These are phyloP conservation scores for Callitettix versicolor DNA, from an alignment of 1,140 invertebrate species.

Conservation along the genomic window DNA sequence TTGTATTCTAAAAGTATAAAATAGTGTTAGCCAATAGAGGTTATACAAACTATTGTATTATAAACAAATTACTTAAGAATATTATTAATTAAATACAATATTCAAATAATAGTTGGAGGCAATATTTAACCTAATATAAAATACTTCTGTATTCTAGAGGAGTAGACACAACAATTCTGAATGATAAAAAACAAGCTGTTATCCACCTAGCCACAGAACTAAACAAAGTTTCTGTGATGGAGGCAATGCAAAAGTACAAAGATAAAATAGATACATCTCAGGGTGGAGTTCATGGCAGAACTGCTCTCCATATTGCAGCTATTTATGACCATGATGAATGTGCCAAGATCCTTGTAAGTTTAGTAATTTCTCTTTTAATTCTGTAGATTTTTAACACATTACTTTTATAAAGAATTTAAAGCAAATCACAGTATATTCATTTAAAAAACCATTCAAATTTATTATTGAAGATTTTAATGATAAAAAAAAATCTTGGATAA, in stretches of 20 bases:
- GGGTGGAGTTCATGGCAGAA: conserved; percentile 66
- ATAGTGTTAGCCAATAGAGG: too few relatives aligned
- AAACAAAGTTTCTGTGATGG: conserved; percentile 55
- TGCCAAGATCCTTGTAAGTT: conserved; percentile 61
- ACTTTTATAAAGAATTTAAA: too few relatives aligned
- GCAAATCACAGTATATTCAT: too few relatives aligned
- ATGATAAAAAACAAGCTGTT: conserved; percentile 63
- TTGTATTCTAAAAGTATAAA: too few relatives aligned
- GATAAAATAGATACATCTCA: conserved; percentile 54
- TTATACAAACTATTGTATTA: too few relatives aligned
- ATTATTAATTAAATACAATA: not conserved
- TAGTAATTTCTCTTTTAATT: not conserved
- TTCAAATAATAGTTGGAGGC: not conserved
- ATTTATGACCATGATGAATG: conserved; percentile 71
- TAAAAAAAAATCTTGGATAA: too few relatives aligned
- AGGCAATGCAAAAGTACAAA: conserved; percentile 54
- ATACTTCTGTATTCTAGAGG: conserved; percentile 38
- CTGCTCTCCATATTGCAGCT: conserved; percentile 68
- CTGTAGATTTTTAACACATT: too few relatives aligned
- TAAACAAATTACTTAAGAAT: too few relatives aligned
- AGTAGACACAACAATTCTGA: conserved; percentile 56
- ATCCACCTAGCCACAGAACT: conserved; percentile 68
- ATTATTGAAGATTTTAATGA: too few relatives aligned
- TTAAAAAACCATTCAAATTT: too few relatives aligned
- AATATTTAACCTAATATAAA: not conserved